Conservation (phyloP, 2,113 vertebrate genomes). For the Scytalopus superciliaris region DNA sequence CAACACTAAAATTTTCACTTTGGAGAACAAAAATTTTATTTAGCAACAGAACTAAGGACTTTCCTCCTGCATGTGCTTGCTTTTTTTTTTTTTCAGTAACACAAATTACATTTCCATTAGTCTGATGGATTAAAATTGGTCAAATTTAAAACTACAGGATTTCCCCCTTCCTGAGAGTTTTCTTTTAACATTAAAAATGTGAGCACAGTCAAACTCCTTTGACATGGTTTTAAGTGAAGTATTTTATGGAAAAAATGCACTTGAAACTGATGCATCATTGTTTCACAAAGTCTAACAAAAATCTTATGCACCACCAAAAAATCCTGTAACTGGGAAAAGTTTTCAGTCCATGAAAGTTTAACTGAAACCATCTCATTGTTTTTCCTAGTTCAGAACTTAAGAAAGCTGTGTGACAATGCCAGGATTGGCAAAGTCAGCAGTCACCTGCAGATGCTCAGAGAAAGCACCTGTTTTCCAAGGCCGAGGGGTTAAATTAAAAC, state of each 20-base stretch:
- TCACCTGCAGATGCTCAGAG: not conserved
- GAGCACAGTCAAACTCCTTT: not conserved
- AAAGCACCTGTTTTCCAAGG: not conserved
- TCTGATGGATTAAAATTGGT: not conserved
- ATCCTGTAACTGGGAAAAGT: not conserved
- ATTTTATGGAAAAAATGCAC: not conserved
- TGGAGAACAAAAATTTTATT: not conserved
- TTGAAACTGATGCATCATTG: not conserved
- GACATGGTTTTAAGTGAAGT: not conserved
- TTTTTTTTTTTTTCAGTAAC: not conserved
- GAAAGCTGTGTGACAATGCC: not conserved
- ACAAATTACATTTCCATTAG: not conserved
- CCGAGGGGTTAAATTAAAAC: not conserved
- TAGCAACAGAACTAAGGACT: not conserved
- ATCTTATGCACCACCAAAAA: not conserved
- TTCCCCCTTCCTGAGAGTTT: not conserved
- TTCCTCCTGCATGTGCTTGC: not conserved
- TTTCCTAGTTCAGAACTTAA: not conserved
- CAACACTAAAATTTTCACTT: not conserved
- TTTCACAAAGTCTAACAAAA: not conserved
- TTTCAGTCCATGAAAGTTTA: not conserved
- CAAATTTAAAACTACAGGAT: not conserved
- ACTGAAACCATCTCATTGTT: not conserved
- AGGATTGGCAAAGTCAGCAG: not conserved
- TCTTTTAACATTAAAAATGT: not conserved